A percentile compares a stretch with the other conserved stretches of the same genome.
These are phyloP conservation scores for Odontomyia ornata DNA, from an alignment of 2,888 invertebrate species.

Conservation along the genomic window DNA sequence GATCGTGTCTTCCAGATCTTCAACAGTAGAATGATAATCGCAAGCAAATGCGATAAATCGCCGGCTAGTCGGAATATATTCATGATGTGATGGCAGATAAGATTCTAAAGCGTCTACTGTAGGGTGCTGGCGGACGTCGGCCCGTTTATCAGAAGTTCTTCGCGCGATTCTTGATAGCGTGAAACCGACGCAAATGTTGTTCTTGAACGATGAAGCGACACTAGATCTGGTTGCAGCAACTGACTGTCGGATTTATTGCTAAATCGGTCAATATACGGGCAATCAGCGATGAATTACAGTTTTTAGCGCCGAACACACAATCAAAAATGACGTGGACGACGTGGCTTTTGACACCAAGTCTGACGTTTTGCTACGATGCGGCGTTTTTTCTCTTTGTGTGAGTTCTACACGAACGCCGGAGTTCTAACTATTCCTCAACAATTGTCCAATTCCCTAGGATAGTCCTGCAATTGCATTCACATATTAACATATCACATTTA, in stretches of 20 bases:
- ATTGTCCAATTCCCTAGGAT: not conserved
- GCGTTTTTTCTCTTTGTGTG: not conserved
- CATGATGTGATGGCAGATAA: constrained; percentile 69
- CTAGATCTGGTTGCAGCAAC: not conserved
- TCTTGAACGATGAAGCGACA: not conserved
- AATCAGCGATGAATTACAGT: not conserved
- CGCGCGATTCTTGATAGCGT: not conserved
- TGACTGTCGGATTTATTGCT: not conserved
- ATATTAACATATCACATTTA: not conserved
- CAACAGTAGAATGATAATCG: constrained; percentile 91
- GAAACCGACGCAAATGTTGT: not conserved
- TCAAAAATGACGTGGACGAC: constrained; percentile 45
- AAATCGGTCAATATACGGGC: not conserved
- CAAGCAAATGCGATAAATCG: constrained; percentile 96
- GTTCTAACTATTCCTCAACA: not conserved
- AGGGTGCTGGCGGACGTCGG: not conserved
- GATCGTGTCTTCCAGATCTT: constrained; percentile 99
- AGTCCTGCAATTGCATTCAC: not conserved
- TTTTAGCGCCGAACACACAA: constrained; percentile 46
- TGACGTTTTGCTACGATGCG: constrained; percentile 32
- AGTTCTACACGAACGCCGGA: constrained; percentile 2
- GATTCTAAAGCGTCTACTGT: not conserved
- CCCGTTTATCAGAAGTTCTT: not conserved
- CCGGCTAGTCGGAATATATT: constrained; percentile 98
- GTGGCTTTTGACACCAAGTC: constrained; percentile 37